A percentile compares a stretch with the other conserved stretches of the same genome.
These are phyloP conservation scores for Pelosia muscerda DNA, from an alignment of 2,888 invertebrate genomes.

Conservation along the genomic window DNA sequence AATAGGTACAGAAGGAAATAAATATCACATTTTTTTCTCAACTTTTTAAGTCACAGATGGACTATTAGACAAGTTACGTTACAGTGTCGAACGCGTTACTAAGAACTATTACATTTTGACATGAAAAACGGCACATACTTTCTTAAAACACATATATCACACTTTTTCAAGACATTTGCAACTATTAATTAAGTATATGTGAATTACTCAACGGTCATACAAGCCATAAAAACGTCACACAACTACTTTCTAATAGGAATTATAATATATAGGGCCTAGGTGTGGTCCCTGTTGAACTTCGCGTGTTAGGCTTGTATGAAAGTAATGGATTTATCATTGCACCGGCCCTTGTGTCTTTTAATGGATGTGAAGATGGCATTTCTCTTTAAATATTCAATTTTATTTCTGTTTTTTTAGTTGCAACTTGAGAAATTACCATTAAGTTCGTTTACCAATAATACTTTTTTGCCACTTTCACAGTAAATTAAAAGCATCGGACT, in stretches of 20 bases:
- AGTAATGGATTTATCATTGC: slow-evolving; percentile 38
- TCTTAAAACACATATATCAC: slow-evolving; percentile 46
- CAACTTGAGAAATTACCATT: not conserved
- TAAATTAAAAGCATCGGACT: not conserved
- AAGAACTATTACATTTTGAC: slow-evolving; percentile 30
- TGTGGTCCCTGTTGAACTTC: slow-evolving; percentile 51
- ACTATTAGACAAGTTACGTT: slow-evolving; percentile 41
- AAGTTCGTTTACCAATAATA: not conserved
- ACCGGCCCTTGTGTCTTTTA: slow-evolving; percentile 31
- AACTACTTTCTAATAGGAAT: slow-evolving; percentile 55
- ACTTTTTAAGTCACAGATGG: slow-evolving; percentile 45
- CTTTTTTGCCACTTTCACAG: not conserved
- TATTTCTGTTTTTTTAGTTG: not conserved
- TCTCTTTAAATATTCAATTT: not conserved
- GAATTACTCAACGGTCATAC: slow-evolving; percentile 42
- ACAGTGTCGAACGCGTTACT: slow-evolving; percentile 39
- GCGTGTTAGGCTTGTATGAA: slow-evolving; percentile 51
- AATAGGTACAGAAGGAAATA: slow-evolving; percentile 32
- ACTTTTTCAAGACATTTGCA: slow-evolving; percentile 36
- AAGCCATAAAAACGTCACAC: slow-evolving; percentile 51
- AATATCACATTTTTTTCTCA: slow-evolving; percentile 44
- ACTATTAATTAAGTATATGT: slow-evolving; percentile 42
- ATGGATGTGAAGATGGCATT: slow-evolving; percentile 6
- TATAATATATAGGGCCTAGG: slow-evolving; percentile 46
- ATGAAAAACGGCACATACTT: slow-evolving; percentile 26